Percentiles rank a stretch among this genome's conserved stretches.
Conservation (phyloP, 2,888 invertebrate species). For the Caenorhabditis zanzibari region DNA sequence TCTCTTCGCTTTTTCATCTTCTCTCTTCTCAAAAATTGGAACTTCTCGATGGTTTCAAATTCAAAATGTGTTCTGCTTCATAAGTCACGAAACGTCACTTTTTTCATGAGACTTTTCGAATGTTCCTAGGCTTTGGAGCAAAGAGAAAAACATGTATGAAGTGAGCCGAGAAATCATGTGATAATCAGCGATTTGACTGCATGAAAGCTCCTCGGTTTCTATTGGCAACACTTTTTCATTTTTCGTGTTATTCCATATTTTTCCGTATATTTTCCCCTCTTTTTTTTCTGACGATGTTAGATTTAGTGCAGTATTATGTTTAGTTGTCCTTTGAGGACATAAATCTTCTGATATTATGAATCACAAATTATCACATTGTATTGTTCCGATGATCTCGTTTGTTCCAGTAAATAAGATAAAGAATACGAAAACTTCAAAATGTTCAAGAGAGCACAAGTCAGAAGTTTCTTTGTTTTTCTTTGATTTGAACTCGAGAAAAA, state of each 20-base stretch:
- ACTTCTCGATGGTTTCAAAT: not conserved
- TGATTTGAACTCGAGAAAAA: not conserved
- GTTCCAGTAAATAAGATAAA: constrained; percentile 11
- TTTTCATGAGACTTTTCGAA: not conserved
- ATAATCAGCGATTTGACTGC: constrained; percentile 54
- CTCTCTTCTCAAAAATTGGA: not conserved
- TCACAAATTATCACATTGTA: constrained; percentile 4
- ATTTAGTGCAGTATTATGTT: not conserved
- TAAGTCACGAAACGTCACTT: constrained; percentile 9
- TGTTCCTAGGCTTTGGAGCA: not conserved
- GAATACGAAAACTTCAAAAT: not conserved
- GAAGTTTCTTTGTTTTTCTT: constrained; percentile 9
- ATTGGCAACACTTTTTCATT: constrained; percentile 21
- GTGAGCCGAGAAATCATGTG: constrained; percentile 32
- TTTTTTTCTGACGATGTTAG: not conserved
- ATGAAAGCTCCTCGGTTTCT: constrained; percentile 32
- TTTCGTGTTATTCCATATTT: not conserved
- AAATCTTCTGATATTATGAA: constrained; percentile 2
- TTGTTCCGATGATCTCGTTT: constrained; percentile 15
- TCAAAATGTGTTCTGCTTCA: not conserved
- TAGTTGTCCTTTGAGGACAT: constrained; percentile 16
- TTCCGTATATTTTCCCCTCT: not conserved
- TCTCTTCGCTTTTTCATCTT: not conserved
- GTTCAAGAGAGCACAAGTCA: constrained; percentile 16
- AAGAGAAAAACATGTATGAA: constrained; percentile 41